These are phyloP conservation scores for Eupithecia subfuscata DNA, from an alignment of 2,888 invertebrate genomes.

Conservation along the genomic window DNA sequence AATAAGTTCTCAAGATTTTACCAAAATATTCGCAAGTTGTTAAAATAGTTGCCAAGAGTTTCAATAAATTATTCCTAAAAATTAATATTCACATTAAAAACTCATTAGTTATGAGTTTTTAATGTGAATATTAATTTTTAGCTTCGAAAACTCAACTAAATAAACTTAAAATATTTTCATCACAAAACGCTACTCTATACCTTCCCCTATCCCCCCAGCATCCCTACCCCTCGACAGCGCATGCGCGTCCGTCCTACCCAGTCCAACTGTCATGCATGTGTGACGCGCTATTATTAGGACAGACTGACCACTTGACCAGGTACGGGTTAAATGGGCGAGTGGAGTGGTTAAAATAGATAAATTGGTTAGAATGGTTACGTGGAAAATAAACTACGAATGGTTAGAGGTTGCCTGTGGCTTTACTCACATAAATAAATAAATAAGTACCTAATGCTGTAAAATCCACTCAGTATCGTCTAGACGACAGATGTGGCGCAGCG, in stretches of 20 bases:
- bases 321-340: background rate
- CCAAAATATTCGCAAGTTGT: background rate
- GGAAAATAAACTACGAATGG: background rate
- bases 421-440: too few species aligned
- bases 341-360: background rate
- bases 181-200: constrained; percentile 50
- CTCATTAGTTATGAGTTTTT: too few species aligned
- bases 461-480: too few species aligned
- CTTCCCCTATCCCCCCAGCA: constrained; percentile 56
- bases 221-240: constrained; percentile 57
- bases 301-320: background rate
- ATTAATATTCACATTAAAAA: background rate
- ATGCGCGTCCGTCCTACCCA: constrained; percentile 51
- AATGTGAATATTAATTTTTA: too few species aligned
- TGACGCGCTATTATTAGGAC: constrained; percentile 17
- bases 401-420: too few species aligned
- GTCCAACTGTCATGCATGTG: constrained; percentile 22
- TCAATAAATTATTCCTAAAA: too few species aligned
- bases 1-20: background rate
- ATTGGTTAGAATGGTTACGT: background rate
- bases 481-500: too few species aligned
- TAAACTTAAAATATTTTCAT: constrained; percentile 26
- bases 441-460: too few species aligned
- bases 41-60: background rate
- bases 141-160: background rate